Evolutionary conservation across 30 jellyfish, hydroid and myxozoan species (phyloP).

Genomic region (Turritopsis rubra): DNA sequence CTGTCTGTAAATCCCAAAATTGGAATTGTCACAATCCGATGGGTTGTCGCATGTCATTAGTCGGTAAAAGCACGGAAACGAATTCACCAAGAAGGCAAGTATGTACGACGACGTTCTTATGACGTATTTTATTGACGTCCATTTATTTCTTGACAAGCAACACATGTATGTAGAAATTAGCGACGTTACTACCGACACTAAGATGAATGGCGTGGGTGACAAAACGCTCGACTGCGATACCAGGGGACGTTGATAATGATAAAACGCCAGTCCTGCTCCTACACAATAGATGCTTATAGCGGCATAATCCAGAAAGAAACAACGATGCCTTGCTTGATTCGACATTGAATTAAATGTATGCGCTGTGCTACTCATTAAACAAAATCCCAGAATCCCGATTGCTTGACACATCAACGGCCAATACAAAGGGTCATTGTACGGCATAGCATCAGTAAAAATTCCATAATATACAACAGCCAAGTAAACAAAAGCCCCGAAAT

Average conservation of each 20-base stretch:
- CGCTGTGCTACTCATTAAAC: conserved; percentile 79
- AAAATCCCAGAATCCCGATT: conserved; percentile 74
- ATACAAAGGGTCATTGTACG: conserved; percentile 26
- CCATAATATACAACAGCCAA: conserved; percentile 37
- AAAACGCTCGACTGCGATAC: conserved; percentile 19
- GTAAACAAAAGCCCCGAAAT: conserved; percentile 58
- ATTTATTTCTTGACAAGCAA: conserved; percentile 62
- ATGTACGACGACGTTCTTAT: conserved; percentile 67
- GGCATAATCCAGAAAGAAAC: conserved; percentile 93
- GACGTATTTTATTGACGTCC: conserved; percentile 61
- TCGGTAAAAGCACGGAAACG: conserved; percentile 78
- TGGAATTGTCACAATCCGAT: conserved; percentile 37
- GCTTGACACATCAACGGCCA: conserved; percentile 80
- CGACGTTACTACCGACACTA: conserved; percentile 52
- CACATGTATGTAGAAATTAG: conserved; percentile 59
- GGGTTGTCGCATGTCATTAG: conserved; percentile 31
- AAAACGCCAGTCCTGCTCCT: conserved; percentile 87
- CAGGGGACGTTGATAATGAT: conserved; percentile 63
- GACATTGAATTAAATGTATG: conserved; percentile 92
- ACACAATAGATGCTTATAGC: conserved; percentile 84
- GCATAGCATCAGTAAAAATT: conserved; percentile 22
- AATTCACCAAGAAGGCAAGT: conserved; percentile 77
- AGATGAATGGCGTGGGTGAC: conserved; percentile 36
- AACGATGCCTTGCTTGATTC: conserved; percentile 57
- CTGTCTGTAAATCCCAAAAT: conserved; percentile 42